Evolutionary conservation across 2,888 invertebrate genomes (phyloP).

Genomic region (Pristionchus exspectatus): DNA sequence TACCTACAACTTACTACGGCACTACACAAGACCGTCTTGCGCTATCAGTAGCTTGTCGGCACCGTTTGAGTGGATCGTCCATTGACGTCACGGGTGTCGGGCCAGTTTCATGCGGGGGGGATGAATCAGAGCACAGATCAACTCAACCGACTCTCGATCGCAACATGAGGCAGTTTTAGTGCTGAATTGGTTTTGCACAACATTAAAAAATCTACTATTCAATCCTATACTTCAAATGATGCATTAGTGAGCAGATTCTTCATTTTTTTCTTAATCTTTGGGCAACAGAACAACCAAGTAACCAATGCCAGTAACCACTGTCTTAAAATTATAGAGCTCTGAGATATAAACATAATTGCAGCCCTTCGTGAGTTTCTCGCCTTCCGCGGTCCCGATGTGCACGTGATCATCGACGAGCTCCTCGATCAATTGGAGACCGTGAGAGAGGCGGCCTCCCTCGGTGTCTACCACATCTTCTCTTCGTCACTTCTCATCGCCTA

Average conservation of each 20-base stretch:
- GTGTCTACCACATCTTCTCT: conserved; percentile 45
- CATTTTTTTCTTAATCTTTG: not conserved
- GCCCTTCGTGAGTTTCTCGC: conserved; percentile 45
- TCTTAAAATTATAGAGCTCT: not conserved
- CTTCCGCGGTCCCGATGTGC: conserved; percentile 24
- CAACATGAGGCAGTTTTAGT: not conserved
- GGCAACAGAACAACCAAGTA: too few relatives aligned
- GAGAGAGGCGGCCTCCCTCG: not conserved
- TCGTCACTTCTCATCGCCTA: conserved; percentile 52
- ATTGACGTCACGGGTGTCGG: conserved; percentile 8
- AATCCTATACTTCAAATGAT: not conserved
- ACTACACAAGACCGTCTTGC: not conserved
- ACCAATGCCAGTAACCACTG: too few relatives aligned
- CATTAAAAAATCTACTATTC: not conserved
- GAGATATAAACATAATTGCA: not conserved
- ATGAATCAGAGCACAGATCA: conserved; percentile 10
- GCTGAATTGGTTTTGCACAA: not conserved
- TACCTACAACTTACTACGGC: not conserved
- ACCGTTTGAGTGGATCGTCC: not conserved
- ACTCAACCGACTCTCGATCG: not conserved
- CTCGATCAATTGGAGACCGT: conserved; percentile 27
- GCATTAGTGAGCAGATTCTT: not conserved
- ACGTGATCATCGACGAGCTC: conserved; percentile 10
- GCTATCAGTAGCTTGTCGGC: not conserved
- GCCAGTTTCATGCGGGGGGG: not conserved